These are phyloP conservation scores for Ennomos fuscantarius DNA, from an alignment of 2,888 invertebrate species.

Conservation along the genomic window DNA sequence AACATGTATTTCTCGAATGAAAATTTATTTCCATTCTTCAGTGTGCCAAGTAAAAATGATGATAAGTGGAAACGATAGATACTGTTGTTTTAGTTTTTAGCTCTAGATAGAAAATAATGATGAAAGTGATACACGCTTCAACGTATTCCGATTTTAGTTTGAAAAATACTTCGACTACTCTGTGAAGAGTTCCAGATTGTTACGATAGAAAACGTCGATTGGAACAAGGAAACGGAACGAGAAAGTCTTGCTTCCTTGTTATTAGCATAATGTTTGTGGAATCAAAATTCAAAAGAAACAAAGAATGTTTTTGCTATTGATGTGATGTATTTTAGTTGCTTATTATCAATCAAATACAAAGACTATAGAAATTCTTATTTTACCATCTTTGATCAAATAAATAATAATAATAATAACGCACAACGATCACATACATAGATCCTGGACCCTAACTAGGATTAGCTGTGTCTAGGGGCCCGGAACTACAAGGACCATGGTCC, in stretches of 20 bases:
- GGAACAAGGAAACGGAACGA: neutral
- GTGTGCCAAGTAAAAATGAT: no score
- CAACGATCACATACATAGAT: no score
- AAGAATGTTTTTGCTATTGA: constrained; percentile 5
- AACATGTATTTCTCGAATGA: no score
- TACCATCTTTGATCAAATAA: no score
- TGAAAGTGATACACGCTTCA: constrained; percentile 7
- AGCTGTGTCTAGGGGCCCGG: no score
- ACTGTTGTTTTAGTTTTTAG: neutral
- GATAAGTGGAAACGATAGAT: neutral
- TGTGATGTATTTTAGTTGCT: constrained; percentile 7
- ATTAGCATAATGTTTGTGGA: constrained; percentile 20
- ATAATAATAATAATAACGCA: no score
- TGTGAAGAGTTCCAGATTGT: constrained; percentile 12
- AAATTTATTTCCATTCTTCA: no score
- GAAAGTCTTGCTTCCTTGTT: constrained; percentile 30
- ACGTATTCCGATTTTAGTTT: constrained; percentile 6
- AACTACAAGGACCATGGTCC: no score
- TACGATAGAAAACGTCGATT: constrained; percentile 21
- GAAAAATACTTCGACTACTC: constrained; percentile 10
- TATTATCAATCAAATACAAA: constrained; percentile 3
- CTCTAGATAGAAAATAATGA: constrained; percentile 22
- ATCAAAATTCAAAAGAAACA: constrained; percentile 12
- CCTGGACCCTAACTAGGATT: no score
- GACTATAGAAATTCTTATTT: no score